A percentile compares a stretch with the other conserved stretches of the same genome.
phyloP scores from a whole-genome alignment of 1,140 invertebrate genomes.

The Zaprionus kolodkinae region DNA sequence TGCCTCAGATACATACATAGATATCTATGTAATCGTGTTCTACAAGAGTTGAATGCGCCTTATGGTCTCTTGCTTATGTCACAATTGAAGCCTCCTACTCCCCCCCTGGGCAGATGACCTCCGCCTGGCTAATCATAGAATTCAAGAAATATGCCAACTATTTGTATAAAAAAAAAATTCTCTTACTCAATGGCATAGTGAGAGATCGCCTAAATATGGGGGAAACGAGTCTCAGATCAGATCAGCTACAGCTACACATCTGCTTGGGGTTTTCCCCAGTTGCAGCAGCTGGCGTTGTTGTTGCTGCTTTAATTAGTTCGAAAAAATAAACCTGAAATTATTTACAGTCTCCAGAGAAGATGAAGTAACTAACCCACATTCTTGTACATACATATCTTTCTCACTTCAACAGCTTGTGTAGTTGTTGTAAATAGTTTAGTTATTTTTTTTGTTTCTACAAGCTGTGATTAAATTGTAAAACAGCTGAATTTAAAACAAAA shows the following conservation, averaged over 20 bases:
- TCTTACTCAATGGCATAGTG: slow-evolving; percentile 34
- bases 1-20: slow-evolving; percentile 11
- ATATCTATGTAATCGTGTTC: slow-evolving; percentile 14
- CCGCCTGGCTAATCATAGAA: slow-evolving; percentile 66
- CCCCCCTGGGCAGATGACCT: slow-evolving; percentile 29
- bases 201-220: not conserved
- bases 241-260: not conserved
- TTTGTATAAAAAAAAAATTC: slow-evolving; percentile 11
- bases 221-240: not conserved
- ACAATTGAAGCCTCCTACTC: slow-evolving; percentile 30
- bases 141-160: slow-evolving; percentile 38
- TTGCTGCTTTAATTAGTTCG: slow-evolving; percentile 27
- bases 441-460: not conserved
- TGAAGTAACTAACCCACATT: slow-evolving; percentile 1
- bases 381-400: not conserved
- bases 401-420: not conserved
- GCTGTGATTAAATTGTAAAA: too few relatives aligned
- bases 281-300: slow-evolving; percentile 22
- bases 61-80: slow-evolving; percentile 36
- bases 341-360: not conserved
- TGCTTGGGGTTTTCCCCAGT: slow-evolving; percentile 20
- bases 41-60: slow-evolving; percentile 52
- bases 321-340: slow-evolving; percentile 23
- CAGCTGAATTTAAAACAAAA: not conserved
- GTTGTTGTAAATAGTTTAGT: not conserved